phyloP scores from a whole-genome alignment of 2,888 invertebrate genomes.

The Lymantria dispar region DNA sequence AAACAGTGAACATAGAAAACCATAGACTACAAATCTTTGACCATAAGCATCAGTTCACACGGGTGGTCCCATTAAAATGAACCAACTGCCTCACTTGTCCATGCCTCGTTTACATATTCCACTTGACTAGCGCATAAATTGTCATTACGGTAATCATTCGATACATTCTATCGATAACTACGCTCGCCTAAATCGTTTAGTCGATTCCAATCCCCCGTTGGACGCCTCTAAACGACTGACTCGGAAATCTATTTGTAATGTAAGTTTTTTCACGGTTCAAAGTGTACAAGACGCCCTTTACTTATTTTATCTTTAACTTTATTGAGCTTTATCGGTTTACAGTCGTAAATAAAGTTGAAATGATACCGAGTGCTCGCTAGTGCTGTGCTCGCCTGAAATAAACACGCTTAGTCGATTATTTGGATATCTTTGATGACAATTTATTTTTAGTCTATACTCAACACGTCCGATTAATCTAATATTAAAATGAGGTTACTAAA shows the following conservation, averaged over 20 bases:
- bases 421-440: constrained; percentile 39
- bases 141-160: constrained; percentile 76
- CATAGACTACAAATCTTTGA: constrained; percentile 37
- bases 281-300: constrained; percentile 46
- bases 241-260: constrained; percentile 42
- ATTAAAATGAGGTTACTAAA: constrained; percentile 39
- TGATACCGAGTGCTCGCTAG: constrained; percentile 42
- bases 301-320: constrained; percentile 61
- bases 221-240: constrained; percentile 51
- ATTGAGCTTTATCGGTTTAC: constrained; percentile 61
- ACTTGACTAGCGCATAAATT: constrained; percentile 70
- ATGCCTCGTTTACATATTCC: constrained; percentile 71
- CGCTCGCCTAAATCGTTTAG: constrained; percentile 58
- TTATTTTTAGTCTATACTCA: constrained; percentile 32
- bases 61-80: constrained; percentile 69
- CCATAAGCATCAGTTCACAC: constrained; percentile 43
- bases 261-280: constrained; percentile 39
- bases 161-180: constrained; percentile 64
- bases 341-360: constrained; percentile 57
- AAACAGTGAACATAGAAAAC: constrained; percentile 29
- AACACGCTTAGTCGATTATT: constrained; percentile 49
- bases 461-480: constrained; percentile 40
- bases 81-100: constrained; percentile 57
- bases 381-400: constrained; percentile 37
- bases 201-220: constrained; percentile 52